A percentile compares a stretch with the other conserved stretches of the same genome.
phyloP scores from a whole-genome alignment of 2,888 invertebrate species.

The Tipula helvola region DNA sequence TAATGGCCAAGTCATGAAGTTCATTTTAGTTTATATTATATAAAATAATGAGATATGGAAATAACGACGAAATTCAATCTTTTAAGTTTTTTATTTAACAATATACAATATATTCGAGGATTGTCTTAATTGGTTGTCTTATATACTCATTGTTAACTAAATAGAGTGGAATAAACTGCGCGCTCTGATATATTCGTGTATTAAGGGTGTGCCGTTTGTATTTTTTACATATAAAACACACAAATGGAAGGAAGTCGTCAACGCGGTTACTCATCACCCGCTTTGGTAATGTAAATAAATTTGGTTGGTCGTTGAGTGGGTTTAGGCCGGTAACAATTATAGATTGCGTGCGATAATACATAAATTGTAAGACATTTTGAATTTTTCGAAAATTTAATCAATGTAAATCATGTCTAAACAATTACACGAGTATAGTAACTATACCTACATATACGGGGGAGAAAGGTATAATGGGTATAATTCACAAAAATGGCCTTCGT shows the following conservation, averaged over 20 bases:
- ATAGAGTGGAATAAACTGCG: not conserved
- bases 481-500: not conserved
- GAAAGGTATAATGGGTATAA: not conserved
- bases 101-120: not conserved
- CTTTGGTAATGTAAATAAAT: not conserved
- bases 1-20: conserved; percentile 4
- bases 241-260: not conserved
- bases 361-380: not conserved
- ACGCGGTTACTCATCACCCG: not conserved
- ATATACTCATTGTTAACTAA: not conserved
- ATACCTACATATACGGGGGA: not conserved
- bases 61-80: not conserved
- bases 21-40: not conserved
- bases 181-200: not conserved
- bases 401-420: not conserved
- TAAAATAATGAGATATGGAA: not conserved
- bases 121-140: not conserved
- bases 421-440: not conserved
- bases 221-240: not conserved
- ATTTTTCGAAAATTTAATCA: not conserved
- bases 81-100: not conserved
- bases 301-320: not conserved
- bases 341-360: not conserved
- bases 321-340: not conserved
- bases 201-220: not conserved